Base-by-base conservation (phyloP, 2,797 vertebrate species). In the Pelobates cultripes region DNA sequence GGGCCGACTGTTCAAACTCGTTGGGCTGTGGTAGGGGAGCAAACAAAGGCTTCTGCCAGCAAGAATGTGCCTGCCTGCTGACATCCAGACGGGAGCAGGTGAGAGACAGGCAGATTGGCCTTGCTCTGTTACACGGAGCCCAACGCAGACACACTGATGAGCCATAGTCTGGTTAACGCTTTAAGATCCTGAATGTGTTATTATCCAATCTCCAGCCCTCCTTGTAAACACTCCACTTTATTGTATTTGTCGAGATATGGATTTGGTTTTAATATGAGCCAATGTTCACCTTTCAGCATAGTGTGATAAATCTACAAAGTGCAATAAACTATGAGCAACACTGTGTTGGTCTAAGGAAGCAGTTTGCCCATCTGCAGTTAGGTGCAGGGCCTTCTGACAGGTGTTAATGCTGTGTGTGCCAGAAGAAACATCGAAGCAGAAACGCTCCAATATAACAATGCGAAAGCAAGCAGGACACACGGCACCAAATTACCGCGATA, bases 41-140 rank as follows among this genome's bases (percentile, higher is more conserved):
- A 76, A 53, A 86, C 87, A 76, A 73, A 79, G 85, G 85, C 83
- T 85, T 82, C 85, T 81, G 75, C 68, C 12, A 86, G 84, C 83
- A 53, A 87, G 91, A 86, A 83, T 42, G 72, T 79, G 87, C 89
- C 87, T 87, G 90, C 86, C 87, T 87, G 85, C 87, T 91, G 88
- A 88, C 79, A 80, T 80, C 73, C 1, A 0, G 47, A 67, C 60
- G 47, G 75, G 63, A 85, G 81, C 88, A 89, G 89, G 91, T 86
- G 90, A 86, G 81, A 79, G 88, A 79, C 86, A 85, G 86, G 84
- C 51, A 53, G 86, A 42, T 15, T 2, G n/a, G 55, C 28, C 44
- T 28, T 4, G 44, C 44, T 45, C 70, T 63, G 85, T 15, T 68
- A 85, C 79, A 87, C 86, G 86, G 86, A 88, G 88, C 43, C 9